Evolutionary conservation across 2,113 vertebrate genomes (phyloP).

Genomic region (Rynchops niger): DNA sequence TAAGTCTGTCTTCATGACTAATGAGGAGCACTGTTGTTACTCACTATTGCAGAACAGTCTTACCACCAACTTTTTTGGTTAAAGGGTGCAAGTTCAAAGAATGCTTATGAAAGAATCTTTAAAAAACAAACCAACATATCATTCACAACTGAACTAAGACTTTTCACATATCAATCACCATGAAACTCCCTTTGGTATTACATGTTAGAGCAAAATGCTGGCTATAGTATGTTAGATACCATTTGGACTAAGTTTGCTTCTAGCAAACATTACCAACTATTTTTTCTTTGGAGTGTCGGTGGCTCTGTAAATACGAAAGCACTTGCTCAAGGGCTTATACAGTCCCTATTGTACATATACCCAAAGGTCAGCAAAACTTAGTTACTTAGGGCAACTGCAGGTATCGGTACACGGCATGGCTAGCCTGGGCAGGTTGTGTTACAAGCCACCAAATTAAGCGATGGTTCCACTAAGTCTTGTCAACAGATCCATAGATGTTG

Average conservation of each 20-base stretch:
- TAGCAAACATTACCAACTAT: neutral
- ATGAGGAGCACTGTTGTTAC: neutral
- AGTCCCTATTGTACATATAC: neutral
- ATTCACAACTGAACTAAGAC: neutral
- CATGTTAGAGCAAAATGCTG: neutral
- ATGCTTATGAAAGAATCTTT: neutral
- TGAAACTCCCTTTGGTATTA: neutral
- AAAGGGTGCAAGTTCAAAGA: neutral
- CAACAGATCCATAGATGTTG: neutral
- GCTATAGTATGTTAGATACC: neutral
- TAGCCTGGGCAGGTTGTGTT: neutral
- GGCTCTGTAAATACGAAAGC: neutral
- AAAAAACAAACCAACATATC: too few relatives aligned
- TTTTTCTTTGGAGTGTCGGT: neutral
- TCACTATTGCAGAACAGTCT: neutral
- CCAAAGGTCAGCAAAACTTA: neutral
- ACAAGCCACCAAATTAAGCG: neutral
- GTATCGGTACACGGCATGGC: neutral
- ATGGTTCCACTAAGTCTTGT: neutral
- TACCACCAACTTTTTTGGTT: neutral
- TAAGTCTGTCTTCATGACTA: neutral
- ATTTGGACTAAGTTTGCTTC: neutral
- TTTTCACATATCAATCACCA: neutral
- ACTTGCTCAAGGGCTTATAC: neutral
- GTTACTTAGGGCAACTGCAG: neutral